A percentile compares a stretch with the other conserved stretches of the same genome.
Conservation (phyloP, 2,113 vertebrate species). For the Potamarius usumacintae region DNA sequence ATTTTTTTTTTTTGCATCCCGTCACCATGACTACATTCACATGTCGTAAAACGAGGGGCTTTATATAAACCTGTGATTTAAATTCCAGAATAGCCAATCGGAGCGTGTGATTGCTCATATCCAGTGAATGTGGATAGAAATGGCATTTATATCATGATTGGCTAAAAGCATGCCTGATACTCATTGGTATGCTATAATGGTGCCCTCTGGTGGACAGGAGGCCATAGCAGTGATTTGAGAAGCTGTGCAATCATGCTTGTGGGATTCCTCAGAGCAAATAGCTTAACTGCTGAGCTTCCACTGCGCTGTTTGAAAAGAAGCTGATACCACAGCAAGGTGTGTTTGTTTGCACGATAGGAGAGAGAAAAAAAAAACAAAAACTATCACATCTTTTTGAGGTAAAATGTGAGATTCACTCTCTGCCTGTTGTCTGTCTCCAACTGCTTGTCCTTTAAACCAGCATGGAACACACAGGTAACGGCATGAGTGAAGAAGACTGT, state of each 20-base stretch:
- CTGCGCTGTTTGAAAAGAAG: background rate
- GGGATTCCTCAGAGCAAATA: background rate
- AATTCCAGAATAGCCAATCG: no score
- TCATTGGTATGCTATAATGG: background rate
- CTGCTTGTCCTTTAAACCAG: background rate
- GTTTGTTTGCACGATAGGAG: background rate
- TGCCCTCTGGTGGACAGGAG: constrained; percentile 1
- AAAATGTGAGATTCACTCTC: background rate
- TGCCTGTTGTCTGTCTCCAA: constrained; percentile 14
- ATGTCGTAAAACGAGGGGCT: no score
- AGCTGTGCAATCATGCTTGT: background rate
- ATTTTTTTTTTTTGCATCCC: no score
- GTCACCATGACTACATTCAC: no score
- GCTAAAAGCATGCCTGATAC: background rate
- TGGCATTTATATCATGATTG: background rate
- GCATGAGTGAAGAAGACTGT: constrained; percentile 43
- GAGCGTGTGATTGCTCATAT: no score
- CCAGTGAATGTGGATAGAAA: background rate
- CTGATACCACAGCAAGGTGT: background rate
- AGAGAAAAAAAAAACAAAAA: no score
- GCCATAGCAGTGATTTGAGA: background rate
- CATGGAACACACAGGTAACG: background rate
- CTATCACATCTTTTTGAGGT: background rate
- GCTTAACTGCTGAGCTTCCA: background rate
- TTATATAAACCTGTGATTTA: no score